Conservation (phyloP, 2,797 vertebrate species). For the Acipenser ruthenus region DNA sequence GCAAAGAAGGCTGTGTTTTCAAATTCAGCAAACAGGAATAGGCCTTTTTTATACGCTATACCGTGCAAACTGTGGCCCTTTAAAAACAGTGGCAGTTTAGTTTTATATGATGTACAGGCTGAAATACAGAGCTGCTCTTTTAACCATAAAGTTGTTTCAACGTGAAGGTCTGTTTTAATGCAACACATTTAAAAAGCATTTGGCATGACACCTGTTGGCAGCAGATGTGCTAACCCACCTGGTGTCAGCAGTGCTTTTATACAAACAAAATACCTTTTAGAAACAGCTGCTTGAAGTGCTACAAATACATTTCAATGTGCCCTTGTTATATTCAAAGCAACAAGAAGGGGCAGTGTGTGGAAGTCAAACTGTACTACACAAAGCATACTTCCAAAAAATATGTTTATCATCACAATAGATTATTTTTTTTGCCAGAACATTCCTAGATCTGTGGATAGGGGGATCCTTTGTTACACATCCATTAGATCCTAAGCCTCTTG, state of each 20-base stretch:
- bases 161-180: too few relatives aligned
- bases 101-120: too few relatives aligned
- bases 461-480: constrained; percentile 11
- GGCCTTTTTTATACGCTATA: too few relatives aligned
- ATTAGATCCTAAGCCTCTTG: neutral
- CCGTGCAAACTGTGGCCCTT: too few relatives aligned
- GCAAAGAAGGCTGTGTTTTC: too few relatives aligned
- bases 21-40: too few relatives aligned
- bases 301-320: neutral
- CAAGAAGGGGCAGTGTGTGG: constrained; percentile 1
- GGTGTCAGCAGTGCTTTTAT: neutral
- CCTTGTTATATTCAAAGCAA: neutral
- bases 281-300: neutral
- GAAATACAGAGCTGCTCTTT: too few relatives aligned
- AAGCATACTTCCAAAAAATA: neutral
- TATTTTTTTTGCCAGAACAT: constrained; percentile 4
- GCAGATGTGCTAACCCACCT: too few relatives aligned
- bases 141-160: too few relatives aligned
- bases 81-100: too few relatives aligned
- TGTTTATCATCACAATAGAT: constrained; percentile 2
- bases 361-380: neutral
- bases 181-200: too few relatives aligned
- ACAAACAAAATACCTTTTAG: constrained; percentile 6
- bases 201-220: neutral
- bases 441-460: constrained; percentile 6